Conservation (phyloP, 2,113 vertebrate species). For the Phyllostomus hastatus region DNA sequence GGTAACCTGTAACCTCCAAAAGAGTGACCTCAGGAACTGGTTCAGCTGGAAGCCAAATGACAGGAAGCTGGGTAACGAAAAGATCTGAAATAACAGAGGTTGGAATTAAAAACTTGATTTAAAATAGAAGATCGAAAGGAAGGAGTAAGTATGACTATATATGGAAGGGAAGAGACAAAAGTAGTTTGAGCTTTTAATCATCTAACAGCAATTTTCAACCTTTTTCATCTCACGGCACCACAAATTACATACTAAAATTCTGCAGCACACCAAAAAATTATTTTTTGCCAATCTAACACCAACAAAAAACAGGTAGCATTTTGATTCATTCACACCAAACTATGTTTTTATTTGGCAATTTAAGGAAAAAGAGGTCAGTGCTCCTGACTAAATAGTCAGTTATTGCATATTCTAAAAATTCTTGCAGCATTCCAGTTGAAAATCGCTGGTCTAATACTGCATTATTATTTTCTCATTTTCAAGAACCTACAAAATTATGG, state of each 20-base stretch:
- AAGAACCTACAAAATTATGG: conserved; percentile 35
- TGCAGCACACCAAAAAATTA: neutral
- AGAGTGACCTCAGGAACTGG: neutral
- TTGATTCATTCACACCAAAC: neutral
- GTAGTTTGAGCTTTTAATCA: neutral
- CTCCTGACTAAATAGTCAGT: neutral
- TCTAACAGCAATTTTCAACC: neutral
- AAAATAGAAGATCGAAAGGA: neutral
- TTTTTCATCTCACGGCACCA: neutral
- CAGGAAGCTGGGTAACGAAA: neutral
- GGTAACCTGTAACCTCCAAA: neutral
- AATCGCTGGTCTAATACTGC: neutral
- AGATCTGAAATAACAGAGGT: neutral
- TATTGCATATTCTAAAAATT: neutral
- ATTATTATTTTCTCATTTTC: neutral
- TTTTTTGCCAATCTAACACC: neutral
- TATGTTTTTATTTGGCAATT: neutral
- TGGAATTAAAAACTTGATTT: neutral
- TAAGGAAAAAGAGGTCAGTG: neutral
- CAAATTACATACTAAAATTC: neutral
- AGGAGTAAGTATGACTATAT: neutral
- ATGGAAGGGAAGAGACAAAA: neutral
- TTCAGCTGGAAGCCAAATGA: neutral
- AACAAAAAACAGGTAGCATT: neutral
- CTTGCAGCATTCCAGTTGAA: neutral